Conservation (phyloP, 2,888 invertebrate species). For the Andrena camellia region DNA sequence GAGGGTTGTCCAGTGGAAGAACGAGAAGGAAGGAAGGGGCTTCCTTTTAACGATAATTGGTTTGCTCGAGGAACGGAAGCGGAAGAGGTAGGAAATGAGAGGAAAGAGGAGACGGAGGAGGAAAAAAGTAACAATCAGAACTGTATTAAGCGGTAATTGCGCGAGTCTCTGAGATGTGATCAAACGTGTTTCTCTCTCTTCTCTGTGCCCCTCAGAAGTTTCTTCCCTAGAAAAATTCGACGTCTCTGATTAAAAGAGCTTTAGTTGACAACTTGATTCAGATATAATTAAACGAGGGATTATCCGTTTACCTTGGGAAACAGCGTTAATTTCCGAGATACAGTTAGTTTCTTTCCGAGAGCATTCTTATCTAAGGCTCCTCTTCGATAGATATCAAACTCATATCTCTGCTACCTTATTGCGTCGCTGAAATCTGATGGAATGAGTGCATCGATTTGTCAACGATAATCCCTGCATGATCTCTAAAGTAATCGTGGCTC, state of each 20-base stretch:
- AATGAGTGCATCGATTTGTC: neutral
- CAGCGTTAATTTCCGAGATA: too few relatives aligned
- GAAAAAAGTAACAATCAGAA: slow-evolving; percentile 33
- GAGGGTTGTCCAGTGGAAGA: neutral
- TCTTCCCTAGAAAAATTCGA: neutral
- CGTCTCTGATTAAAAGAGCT: too few relatives aligned
- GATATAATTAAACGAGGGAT: too few relatives aligned
- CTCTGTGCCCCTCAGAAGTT: neutral
- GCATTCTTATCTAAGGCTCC: neutral
- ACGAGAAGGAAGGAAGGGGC: slow-evolving; percentile 17
- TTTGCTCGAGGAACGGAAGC: slow-evolving; percentile 36
- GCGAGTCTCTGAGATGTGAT: neutral
- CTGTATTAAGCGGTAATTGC: slow-evolving; percentile 34
- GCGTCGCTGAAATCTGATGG: neutral
- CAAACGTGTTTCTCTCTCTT: neutral
- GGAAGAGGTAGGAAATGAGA: slow-evolving; percentile 15
- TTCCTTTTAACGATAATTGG: slow-evolving; percentile 58
- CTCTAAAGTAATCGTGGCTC: neutral
- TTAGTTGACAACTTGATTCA: too few relatives aligned
- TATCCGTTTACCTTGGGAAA: too few relatives aligned
- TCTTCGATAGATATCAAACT: neutral
- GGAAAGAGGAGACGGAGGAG: neutral
- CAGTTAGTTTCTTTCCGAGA: too few relatives aligned
- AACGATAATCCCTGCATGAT: neutral
- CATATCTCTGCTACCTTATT: neutral